A percentile compares a stretch with the other conserved stretches of the same genome.
Conservation (phyloP, 53 echinoderm and acorn worm species). For the Apostichopus leukothele region DNA sequence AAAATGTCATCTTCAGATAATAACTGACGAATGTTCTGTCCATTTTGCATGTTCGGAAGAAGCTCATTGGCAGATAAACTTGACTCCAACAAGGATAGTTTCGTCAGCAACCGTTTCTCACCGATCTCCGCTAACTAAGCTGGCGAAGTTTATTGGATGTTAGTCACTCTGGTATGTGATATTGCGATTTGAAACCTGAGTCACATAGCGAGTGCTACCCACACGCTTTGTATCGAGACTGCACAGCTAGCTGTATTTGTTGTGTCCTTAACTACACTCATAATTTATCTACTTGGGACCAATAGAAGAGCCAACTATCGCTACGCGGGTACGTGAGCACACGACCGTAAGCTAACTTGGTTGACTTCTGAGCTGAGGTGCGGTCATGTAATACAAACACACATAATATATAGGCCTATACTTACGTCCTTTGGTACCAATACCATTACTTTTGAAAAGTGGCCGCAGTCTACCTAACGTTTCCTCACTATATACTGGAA, state of each 20-base stretch:
- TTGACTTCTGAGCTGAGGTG: not conserved
- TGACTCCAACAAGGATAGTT: no score
- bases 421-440: no score
- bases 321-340: not conserved
- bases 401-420: no score
- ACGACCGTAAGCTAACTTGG: not conserved
- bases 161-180: not conserved
- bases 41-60: no score
- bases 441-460: no score
- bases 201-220: not conserved
- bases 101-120: no score
- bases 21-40: no score
- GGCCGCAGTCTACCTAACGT: no score
- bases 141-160: not conserved
- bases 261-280: not conserved
- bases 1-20: no score
- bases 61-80: no score
- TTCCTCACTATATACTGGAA: no score
- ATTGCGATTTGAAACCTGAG: not conserved
- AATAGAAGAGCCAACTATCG: not conserved
- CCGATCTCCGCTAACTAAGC: no score
- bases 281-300: not conserved
- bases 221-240: not conserved
- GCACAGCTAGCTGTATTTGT: not conserved
- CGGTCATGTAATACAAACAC: not conserved